Evolutionary conservation across 2,888 invertebrate genomes (phyloP).

Genomic region (Yponomeuta sedellus): DNA sequence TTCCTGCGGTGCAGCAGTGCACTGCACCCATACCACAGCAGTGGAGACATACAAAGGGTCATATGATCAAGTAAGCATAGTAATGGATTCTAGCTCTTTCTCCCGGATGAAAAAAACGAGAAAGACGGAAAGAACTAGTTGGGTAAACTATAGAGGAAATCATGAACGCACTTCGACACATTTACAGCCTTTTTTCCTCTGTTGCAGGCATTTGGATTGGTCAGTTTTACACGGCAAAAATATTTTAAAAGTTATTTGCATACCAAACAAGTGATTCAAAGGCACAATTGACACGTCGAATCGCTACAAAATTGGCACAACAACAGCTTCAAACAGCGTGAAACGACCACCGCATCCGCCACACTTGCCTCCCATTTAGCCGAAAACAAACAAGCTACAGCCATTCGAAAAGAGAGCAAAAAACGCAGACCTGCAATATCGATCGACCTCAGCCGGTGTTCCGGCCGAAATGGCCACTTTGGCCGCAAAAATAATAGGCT

Average conservation of each 20-base stretch:
- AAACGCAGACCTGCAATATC: constrained; percentile 1
- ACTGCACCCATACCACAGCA: no score
- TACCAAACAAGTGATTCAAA: not conserved
- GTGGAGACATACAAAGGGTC: no score
- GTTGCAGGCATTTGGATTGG: no score
- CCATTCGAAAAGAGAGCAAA: not conserved
- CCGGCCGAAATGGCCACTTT: constrained; percentile 52
- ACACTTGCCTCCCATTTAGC: not conserved
- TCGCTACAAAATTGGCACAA: constrained; percentile 7
- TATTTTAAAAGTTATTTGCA: not conserved
- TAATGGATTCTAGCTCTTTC: no score
- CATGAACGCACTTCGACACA: no score
- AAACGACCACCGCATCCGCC: not conserved
- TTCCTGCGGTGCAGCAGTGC: no score
- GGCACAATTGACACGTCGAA: constrained; percentile 5
- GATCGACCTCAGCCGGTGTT: constrained; percentile 32
- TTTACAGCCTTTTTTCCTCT: no score
- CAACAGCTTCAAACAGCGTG: not conserved
- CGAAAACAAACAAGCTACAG: constrained; percentile 68
- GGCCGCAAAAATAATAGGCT: constrained; percentile 59
- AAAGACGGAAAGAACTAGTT: no score
- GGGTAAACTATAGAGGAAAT: no score
- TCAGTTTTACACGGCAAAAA: not conserved
- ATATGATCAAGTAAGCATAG: no score
- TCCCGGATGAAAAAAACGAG: no score